Evolutionary conservation across 2,888 invertebrate species (phyloP).

Genomic region (Drosophila prolongata): DNA sequence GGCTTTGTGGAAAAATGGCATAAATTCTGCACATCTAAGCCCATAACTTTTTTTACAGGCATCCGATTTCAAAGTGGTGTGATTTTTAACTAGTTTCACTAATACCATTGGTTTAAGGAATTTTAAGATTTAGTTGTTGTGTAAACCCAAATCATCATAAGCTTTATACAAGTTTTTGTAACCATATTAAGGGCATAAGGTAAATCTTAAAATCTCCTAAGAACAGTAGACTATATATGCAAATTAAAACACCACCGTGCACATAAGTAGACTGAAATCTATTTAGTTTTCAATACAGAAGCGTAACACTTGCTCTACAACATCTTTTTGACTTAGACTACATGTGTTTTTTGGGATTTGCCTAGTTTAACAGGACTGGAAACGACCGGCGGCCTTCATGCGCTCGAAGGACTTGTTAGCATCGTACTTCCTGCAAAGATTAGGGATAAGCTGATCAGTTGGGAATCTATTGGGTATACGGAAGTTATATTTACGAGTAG

Average conservation of each 20-base stretch:
- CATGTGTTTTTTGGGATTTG: conserved; percentile 38
- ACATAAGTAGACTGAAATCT: conserved; percentile 62
- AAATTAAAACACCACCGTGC: conserved; percentile 28
- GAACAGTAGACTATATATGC: not conserved
- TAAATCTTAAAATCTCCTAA: too few relatives aligned
- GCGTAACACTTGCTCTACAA: conserved; percentile 56
- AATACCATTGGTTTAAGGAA: too few relatives aligned
- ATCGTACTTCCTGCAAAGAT: conserved; percentile 80
- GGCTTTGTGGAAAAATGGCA: too few relatives aligned
- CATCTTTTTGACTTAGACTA: conserved; percentile 63
- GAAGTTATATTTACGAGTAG: conserved; percentile 87
- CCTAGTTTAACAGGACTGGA: conserved; percentile 83
- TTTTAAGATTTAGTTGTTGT: too few relatives aligned
- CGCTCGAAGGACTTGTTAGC: conserved; percentile 84
- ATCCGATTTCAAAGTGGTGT: too few relatives aligned
- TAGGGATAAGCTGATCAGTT: conserved; percentile 22
- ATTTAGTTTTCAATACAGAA: conserved; percentile 66
- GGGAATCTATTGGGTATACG: not conserved
- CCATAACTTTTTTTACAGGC: too few relatives aligned
- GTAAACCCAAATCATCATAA: too few relatives aligned
- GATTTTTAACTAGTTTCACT: too few relatives aligned
- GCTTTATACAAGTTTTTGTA: too few relatives aligned
- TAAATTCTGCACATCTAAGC: too few relatives aligned
- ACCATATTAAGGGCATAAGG: too few relatives aligned
- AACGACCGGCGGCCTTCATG: conserved; percentile 83